Conservation (phyloP, 1,140 invertebrate genomes). For the Copidosoma floridanum region DNA sequence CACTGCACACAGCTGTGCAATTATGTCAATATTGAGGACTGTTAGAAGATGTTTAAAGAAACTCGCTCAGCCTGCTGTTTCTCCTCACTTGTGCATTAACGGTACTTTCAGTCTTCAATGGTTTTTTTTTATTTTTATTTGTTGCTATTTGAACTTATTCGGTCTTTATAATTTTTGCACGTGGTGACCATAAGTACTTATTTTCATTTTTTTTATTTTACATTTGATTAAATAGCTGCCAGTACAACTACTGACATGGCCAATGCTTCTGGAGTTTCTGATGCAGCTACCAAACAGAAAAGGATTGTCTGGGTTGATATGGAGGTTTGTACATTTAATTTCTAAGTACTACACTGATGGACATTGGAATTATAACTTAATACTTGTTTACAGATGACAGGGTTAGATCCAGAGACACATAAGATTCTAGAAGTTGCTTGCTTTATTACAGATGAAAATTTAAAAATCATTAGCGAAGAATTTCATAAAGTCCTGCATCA, state of each 20-base stretch:
- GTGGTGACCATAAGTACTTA: neutral
- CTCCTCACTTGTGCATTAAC: neutral
- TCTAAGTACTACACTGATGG: constrained; percentile 1
- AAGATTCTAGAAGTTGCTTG: constrained; percentile 87
- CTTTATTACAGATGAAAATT: constrained; percentile 78
- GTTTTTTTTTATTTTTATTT: neutral
- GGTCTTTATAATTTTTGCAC: neutral
- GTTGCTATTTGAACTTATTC: neutral
- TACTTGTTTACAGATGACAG: constrained; percentile 47
- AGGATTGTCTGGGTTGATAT: constrained; percentile 45
- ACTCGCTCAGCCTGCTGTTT: neutral
- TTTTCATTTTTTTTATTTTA: neutral
- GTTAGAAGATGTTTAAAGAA: constrained; percentile 6
- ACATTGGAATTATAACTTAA: neutral
- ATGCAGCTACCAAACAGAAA: neutral
- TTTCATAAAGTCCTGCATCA: constrained; percentile 82
- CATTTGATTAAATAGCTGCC: neutral
- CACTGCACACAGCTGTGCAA: no score
- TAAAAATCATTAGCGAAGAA: constrained; percentile 77
- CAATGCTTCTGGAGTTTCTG: no score
- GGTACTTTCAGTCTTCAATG: constrained; percentile 7
- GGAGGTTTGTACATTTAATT: constrained; percentile 34
- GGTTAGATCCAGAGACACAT: constrained; percentile 73
- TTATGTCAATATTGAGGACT: constrained; percentile 3
- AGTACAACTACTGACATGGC: no score